Percentiles rank a stretch among this genome's conserved stretches.
Evolutionary conservation across 2,113 vertebrate species (phyloP).

Genomic region (Manacus vitellinus): DNA sequence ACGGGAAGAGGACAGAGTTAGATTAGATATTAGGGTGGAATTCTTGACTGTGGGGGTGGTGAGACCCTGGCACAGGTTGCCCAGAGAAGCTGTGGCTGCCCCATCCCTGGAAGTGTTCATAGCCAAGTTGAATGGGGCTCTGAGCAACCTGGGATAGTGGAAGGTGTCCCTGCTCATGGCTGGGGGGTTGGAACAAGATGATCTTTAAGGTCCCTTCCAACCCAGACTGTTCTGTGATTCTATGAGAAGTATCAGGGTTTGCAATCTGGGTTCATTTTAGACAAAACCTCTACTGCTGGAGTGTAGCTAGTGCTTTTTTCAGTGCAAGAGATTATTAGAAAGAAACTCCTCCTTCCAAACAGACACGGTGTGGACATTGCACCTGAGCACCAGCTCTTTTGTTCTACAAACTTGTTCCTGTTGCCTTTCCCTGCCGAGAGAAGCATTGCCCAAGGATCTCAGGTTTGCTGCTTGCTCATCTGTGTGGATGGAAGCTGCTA

Average conservation of each 20-base stretch:
- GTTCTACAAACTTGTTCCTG: background rate
- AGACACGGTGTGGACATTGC: rapidly evolving
- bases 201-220: background rate
- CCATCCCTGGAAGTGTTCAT: background rate
- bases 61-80: background rate
- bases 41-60: background rate
- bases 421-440: background rate
- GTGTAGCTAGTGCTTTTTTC: background rate
- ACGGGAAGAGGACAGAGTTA: background rate
- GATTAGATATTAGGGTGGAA: background rate
- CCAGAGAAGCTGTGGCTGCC: background rate
- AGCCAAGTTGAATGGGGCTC: background rate
- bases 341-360: background rate
- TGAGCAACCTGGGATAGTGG: background rate
- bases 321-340: background rate
- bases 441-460: background rate
- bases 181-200: background rate
- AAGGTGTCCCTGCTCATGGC: background rate
- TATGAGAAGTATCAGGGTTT: background rate
- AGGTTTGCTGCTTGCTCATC: background rate
- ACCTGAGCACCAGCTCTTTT: background rate
- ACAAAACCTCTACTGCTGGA: background rate
- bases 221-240: background rate
- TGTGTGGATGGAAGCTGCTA: background rate
- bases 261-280: background rate